These are phyloP conservation scores for Phrynocephalus forsythii DNA, from an alignment of 2,797 vertebrate species.

Conservation along the genomic window DNA sequence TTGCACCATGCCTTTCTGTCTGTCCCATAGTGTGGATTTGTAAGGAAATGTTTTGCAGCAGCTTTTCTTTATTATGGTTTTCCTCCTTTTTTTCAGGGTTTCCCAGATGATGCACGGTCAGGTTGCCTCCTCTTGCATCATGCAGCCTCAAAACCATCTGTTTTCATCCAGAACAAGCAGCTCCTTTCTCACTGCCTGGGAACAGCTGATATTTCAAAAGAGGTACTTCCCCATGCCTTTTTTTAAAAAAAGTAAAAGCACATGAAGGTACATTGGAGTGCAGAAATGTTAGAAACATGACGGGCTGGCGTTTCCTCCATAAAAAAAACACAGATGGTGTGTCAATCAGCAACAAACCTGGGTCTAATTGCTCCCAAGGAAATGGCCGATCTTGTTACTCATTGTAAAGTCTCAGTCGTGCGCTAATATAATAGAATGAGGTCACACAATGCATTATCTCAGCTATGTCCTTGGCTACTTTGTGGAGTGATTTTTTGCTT, in stretches of 20 bases:
- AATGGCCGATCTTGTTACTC: conserved; percentile 34
- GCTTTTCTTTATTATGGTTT: background rate
- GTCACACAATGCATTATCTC: conserved; percentile 24
- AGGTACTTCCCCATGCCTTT: conserved; percentile 25
- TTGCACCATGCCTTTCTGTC: too few relatives aligned
- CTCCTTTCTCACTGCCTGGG: background rate
- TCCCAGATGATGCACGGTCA: conserved; percentile 11
- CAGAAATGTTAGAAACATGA: background rate
- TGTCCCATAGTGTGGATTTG: background rate
- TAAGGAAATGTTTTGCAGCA: background rate
- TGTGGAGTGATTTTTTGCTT: conserved; percentile 9
- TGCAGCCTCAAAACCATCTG: background rate
- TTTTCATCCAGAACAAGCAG: background rate
- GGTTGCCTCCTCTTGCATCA: conserved; percentile 35
- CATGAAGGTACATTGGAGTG: background rate
- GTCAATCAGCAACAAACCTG: conserved; percentile 32
- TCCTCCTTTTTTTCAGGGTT: background rate
- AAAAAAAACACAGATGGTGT: conserved; percentile 32
- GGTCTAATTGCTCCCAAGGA: conserved; percentile 37
- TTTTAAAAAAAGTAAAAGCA: conserved; percentile 19
- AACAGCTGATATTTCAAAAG: conserved; percentile 39
- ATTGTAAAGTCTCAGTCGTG: conserved; percentile 27
- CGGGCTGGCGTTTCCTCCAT: background rate
- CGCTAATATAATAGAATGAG: conserved; percentile 40
- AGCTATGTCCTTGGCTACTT: conserved; percentile 27